Evolutionary conservation across 2,797 vertebrate species (phyloP).

Genomic region (Platalea minor): DNA sequence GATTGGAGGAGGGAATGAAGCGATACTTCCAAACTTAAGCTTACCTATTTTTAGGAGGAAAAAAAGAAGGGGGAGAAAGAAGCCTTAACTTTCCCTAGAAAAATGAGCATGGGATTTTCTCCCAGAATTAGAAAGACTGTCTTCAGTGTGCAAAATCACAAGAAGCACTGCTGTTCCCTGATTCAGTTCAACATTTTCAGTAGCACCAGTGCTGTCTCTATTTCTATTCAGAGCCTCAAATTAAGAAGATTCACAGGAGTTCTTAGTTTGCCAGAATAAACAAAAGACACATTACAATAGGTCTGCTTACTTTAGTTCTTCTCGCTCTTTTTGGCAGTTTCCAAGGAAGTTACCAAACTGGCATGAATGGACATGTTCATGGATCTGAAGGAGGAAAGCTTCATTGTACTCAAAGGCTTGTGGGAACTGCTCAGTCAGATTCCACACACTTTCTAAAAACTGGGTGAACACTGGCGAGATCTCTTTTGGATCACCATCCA

Average conservation of each 20-base stretch:
- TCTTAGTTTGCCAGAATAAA: neutral
- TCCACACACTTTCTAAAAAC: conserved; percentile 97
- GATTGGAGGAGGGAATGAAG: accelerated
- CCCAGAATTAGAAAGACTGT: neutral
- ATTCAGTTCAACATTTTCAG: neutral
- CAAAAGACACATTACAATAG: neutral
- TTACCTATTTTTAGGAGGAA: neutral
- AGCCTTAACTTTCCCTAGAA: neutral
- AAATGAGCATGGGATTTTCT: neutral
- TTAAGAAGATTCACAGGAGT: neutral
- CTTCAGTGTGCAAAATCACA: neutral
- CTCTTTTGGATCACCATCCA: conserved; percentile 93
- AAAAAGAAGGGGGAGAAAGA: neutral
- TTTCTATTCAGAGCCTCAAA: neutral
- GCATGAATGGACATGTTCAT: conserved; percentile 96
- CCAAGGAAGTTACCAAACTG: conserved; percentile 98
- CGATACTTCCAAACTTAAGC: neutral
- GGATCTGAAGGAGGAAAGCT: conserved; percentile 97
- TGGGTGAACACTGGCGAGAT: conserved; percentile 96
- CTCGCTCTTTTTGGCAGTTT: conserved; percentile 93
- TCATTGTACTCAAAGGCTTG: conserved; percentile 95
- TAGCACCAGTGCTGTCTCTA: neutral
- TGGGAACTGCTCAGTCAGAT: conserved; percentile 94
- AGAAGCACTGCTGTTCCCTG: neutral
- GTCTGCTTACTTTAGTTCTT: conserved; percentile 89